Conservation (phyloP, 2,888 invertebrate genomes). For the Amphipyra tragopoginis region DNA sequence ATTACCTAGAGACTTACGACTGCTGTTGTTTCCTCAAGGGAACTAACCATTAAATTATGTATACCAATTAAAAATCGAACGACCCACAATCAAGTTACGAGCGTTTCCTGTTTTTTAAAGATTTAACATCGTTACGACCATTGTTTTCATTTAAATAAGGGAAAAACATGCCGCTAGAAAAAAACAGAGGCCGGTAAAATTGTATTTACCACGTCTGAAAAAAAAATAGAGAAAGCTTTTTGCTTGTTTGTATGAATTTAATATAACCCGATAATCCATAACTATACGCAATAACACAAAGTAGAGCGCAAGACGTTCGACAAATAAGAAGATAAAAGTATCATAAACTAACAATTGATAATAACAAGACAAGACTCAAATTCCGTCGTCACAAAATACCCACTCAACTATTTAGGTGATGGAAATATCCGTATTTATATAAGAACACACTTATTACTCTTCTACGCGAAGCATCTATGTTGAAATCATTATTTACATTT, state of each 20-base stretch:
- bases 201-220: background rate
- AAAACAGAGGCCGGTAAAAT: background rate
- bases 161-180: constrained; percentile 7
- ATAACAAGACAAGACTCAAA: constrained; percentile 9
- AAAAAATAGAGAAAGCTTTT: background rate
- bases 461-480: constrained; percentile 1
- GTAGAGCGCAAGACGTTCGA: background rate
- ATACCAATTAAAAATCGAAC: constrained; percentile 34
- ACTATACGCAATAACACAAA: no score
- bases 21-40: constrained; percentile 31
- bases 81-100: constrained; percentile 23
- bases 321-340: constrained; percentile 16
- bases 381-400: background rate
- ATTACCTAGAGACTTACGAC: constrained; percentile 3
- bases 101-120: constrained; percentile 42
- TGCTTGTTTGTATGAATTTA: background rate
- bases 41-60: constrained; percentile 20
- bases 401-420: constrained; percentile 9
- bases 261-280: no score
- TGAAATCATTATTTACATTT: constrained; percentile 21
- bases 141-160: constrained; percentile 21
- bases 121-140: constrained; percentile 21
- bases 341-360: constrained; percentile 28
- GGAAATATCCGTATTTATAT: constrained; percentile 26
- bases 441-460: constrained; percentile 13